phyloP scores from a whole-genome alignment of 2,113 vertebrate species.

The Gila orcuttii region DNA sequence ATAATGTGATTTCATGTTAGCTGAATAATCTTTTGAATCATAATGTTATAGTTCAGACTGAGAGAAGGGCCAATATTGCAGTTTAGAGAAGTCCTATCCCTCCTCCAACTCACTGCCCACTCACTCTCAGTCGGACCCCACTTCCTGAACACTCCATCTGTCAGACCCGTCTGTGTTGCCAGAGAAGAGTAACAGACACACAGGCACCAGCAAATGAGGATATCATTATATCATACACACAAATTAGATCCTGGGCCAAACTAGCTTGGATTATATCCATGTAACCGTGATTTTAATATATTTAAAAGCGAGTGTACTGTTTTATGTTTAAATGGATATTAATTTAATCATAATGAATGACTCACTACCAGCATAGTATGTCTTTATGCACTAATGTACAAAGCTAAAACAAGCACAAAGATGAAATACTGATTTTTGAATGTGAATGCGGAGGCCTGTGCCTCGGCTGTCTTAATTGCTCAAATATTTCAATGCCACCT shows the following conservation, averaged over 20 bases:
- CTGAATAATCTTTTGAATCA: neutral
- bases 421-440: slow-evolving; percentile 47
- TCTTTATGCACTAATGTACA: slow-evolving; percentile 49
- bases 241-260: slow-evolving; percentile 36
- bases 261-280: slow-evolving; percentile 8
- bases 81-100: slow-evolving; percentile 23
- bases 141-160: slow-evolving; percentile 51
- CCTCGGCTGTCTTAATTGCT: slow-evolving; percentile 40
- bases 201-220: slow-evolving; percentile 27
- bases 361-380: slow-evolving; percentile 45
- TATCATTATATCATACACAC: slow-evolving; percentile 34
- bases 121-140: slow-evolving; percentile 33
- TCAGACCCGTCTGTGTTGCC: slow-evolving; percentile 32
- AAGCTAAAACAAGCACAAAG: slow-evolving; percentile 49
- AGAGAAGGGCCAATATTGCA: slow-evolving; percentile 11
- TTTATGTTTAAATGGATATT: slow-evolving; percentile 30
- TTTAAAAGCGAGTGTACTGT: slow-evolving; percentile 17
- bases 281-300: slow-evolving; percentile 6
- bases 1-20: neutral
- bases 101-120: slow-evolving; percentile 6
- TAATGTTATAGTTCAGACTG: slow-evolving; percentile 14
- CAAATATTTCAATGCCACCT: slow-evolving; percentile 27
- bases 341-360: slow-evolving; percentile 25
- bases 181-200: slow-evolving; percentile 24
- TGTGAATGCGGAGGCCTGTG: slow-evolving; percentile 38